A percentile compares a stretch with the other conserved stretches of the same genome.
Evolutionary conservation across 1,140 invertebrate species (phyloP).

Genomic region (Drosophila jambulina): DNA sequence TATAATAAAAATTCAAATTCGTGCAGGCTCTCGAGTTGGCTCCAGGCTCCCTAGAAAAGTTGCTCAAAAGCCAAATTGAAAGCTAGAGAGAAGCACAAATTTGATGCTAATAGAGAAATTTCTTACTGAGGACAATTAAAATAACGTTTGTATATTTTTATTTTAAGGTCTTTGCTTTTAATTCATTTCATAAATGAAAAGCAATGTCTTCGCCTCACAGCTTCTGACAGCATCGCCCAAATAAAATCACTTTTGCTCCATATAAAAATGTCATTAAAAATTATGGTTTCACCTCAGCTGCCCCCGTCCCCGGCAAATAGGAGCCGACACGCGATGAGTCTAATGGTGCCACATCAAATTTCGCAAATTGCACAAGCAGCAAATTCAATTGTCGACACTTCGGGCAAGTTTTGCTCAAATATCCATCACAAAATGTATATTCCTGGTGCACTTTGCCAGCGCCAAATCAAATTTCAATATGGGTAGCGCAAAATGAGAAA

Average conservation of each 20-base stretch:
- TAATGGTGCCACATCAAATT: constrained; percentile 68
- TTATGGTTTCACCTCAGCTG: constrained; percentile 48
- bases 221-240: constrained; percentile 19
- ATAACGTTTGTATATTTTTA: not conserved
- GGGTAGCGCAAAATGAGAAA: constrained; percentile 35
- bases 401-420: constrained; percentile 71
- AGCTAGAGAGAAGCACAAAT: no score
- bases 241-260: constrained; percentile 78
- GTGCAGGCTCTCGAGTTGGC: no score
- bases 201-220: constrained; percentile 5
- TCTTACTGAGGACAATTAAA: no score
- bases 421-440: constrained; percentile 63
- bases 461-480: constrained; percentile 80
- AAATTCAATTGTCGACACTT: constrained; percentile 67
- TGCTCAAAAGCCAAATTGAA: no score
- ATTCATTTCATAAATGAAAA: not conserved
- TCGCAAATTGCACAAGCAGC: constrained; percentile 52
- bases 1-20: no score
- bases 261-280: constrained; percentile 78
- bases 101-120: not conserved
- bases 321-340: constrained; percentile 31
- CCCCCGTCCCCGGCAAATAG: constrained; percentile 3
- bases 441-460: constrained; percentile 67
- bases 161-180: not conserved
- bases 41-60: no score